phyloP scores from a whole-genome alignment of 1,140 invertebrate genomes.

The Magallana gigas region DNA sequence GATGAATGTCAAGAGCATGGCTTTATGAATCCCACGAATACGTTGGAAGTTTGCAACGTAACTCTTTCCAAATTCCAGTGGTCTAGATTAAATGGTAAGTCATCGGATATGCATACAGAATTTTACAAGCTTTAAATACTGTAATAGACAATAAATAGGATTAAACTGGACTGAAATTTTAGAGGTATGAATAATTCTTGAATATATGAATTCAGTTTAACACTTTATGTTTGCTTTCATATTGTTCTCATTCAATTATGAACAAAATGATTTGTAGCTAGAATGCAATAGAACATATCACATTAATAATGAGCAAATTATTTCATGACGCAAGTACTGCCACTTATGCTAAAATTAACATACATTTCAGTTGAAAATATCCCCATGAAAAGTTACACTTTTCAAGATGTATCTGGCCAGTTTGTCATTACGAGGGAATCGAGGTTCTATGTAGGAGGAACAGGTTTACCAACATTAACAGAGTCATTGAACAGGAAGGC shows the following conservation, averaged over 20 bases:
- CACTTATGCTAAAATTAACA: too few relatives aligned
- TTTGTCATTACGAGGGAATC: constrained; percentile 51
- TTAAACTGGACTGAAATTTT: too few relatives aligned
- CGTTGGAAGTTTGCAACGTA: background rate
- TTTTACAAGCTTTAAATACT: too few relatives aligned
- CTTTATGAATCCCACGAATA: background rate
- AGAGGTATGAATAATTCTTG: too few relatives aligned
- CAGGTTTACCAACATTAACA: constrained; percentile 55
- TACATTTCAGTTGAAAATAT: constrained; percentile 50
- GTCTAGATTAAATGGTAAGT: background rate
- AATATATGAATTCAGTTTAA: too few relatives aligned
- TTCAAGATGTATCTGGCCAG: constrained; percentile 56
- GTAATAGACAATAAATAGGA: too few relatives aligned
- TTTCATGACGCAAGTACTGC: too few relatives aligned
- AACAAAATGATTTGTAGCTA: background rate
- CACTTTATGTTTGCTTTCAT: too few relatives aligned
- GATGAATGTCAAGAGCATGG: background rate
- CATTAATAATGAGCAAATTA: too few relatives aligned
- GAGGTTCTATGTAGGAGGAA: constrained; percentile 46
- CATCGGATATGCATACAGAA: background rate
- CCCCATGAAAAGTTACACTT: constrained; percentile 17
- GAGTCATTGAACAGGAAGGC: constrained; percentile 59
- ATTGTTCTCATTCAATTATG: background rate
- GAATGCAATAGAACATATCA: background rate
- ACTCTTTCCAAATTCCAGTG: background rate